phyloP scores from a whole-genome alignment of 2,797 vertebrate species.

The Cynopterus sphinx region DNA sequence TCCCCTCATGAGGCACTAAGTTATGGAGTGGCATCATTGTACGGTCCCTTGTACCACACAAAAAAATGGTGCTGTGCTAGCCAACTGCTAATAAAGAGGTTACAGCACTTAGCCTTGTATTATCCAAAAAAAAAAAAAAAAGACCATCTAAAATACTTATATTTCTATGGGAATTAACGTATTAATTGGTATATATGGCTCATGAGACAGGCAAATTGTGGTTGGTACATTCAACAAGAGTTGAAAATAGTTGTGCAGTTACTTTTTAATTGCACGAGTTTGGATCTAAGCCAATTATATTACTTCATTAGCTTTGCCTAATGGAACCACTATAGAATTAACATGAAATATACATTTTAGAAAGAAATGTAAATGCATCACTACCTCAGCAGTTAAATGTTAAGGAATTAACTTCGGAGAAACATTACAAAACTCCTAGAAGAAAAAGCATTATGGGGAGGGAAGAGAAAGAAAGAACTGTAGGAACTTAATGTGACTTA shows the following conservation, averaged over 20 bases:
- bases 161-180: not conserved
- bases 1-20: not conserved
- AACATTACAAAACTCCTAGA: not conserved
- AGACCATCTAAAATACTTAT: not conserved
- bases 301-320: constrained; percentile 17
- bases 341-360: not conserved
- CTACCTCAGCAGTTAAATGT: not conserved
- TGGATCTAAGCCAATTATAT: constrained; percentile 19
- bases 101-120: not conserved
- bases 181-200: constrained; percentile 10
- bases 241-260: not conserved
- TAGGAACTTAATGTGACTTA: not conserved
- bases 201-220: not conserved
- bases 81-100: not conserved
- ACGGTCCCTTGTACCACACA: not conserved
- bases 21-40: not conserved
- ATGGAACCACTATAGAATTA: not conserved
- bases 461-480: not conserved
- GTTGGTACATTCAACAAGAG: not conserved
- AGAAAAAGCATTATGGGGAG: not conserved
- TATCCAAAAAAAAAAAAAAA: constrained; percentile 30
- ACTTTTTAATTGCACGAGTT: not conserved
- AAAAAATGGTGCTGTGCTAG: not conserved
- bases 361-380: not conserved
- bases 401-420: constrained; percentile 16